A percentile compares a stretch with the other conserved stretches of the same genome.
Conservation (phyloP, 2,888 invertebrate species). For the Teleogryllus oceanicus region DNA sequence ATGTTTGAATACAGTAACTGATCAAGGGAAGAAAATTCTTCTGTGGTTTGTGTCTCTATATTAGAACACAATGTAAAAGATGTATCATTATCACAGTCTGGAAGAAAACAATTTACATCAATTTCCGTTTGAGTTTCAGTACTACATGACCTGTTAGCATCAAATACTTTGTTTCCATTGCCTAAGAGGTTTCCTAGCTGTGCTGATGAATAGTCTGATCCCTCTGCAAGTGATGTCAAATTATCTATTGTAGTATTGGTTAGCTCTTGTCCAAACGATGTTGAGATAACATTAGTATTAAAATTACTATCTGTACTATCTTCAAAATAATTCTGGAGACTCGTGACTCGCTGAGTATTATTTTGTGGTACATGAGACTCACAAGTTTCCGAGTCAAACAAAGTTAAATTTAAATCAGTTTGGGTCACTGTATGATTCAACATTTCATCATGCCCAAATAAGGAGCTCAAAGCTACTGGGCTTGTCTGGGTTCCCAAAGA, state of each 20-base stretch:
- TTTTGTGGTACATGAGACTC: slow-evolving; percentile 27
- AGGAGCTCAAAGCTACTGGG: slow-evolving; percentile 39
- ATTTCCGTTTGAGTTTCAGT: slow-evolving; percentile 61
- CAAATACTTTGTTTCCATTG: slow-evolving; percentile 35
- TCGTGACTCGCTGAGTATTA: slow-evolving; percentile 40
- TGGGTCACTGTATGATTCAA: slow-evolving; percentile 43
- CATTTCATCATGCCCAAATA: slow-evolving; percentile 44
- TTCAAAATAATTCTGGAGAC: slow-evolving; percentile 33
- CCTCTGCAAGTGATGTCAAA: slow-evolving; percentile 40
- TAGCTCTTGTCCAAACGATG: slow-evolving; percentile 37
- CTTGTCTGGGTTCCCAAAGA: slow-evolving; percentile 48
- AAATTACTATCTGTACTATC: slow-evolving; percentile 31
- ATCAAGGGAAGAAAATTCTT: slow-evolving; percentile 47
- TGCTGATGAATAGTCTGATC: slow-evolving; percentile 43
- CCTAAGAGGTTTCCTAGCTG: slow-evolving; percentile 38
- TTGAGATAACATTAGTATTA: background rate
- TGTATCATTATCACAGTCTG: slow-evolving; percentile 37
- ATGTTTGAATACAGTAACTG: slow-evolving; percentile 50
- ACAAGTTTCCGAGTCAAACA: slow-evolving; percentile 31
- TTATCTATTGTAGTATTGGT: slow-evolving; percentile 45
- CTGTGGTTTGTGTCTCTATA: slow-evolving; percentile 45
- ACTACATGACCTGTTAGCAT: slow-evolving; percentile 49
- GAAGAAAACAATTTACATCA: slow-evolving; percentile 39
- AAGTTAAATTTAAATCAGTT: slow-evolving; percentile 41
- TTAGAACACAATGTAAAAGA: slow-evolving; percentile 35